A percentile compares a stretch with the other conserved stretches of the same genome.
Conservation (phyloP, 2,797 vertebrate species). For the Enteromius viviparus region DNA sequence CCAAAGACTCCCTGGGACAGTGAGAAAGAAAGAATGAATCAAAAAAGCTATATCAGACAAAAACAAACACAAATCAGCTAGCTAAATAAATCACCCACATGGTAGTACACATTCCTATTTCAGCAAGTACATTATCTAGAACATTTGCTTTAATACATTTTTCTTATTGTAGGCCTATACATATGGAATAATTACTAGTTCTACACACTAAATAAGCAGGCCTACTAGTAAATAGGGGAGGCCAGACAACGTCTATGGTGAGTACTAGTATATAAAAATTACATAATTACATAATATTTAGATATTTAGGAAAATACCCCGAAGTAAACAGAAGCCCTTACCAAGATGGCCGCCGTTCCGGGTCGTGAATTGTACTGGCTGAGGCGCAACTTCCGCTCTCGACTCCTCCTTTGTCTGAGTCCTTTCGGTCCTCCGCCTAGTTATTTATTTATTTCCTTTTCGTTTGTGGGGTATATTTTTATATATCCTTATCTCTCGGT, state of each 20-base stretch:
- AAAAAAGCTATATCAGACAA: background rate
- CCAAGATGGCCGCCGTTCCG: slow-evolving; percentile 54
- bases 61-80: background rate
- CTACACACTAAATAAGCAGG: background rate
- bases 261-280: no score
- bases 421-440: slow-evolving; percentile 67
- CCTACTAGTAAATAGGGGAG: background rate
- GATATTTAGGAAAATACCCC: background rate
- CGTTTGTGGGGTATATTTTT: slow-evolving; percentile 77
- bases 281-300: background rate
- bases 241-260: background rate
- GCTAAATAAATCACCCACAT: background rate
- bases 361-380: background rate
- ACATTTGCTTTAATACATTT: background rate
- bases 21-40: background rate
- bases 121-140: background rate
- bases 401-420: slow-evolving; percentile 80
- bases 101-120: background rate
- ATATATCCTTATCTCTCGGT: slow-evolving; percentile 78
- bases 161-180: background rate
- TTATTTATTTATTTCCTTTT: slow-evolving; percentile 71
- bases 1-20: background rate
- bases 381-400: slow-evolving; percentile 70
- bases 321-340: background rate
- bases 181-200: background rate